Evolutionary conservation across 2,797 vertebrate species (phyloP).

Genomic region (Pseudochirops cupreus): DNA sequence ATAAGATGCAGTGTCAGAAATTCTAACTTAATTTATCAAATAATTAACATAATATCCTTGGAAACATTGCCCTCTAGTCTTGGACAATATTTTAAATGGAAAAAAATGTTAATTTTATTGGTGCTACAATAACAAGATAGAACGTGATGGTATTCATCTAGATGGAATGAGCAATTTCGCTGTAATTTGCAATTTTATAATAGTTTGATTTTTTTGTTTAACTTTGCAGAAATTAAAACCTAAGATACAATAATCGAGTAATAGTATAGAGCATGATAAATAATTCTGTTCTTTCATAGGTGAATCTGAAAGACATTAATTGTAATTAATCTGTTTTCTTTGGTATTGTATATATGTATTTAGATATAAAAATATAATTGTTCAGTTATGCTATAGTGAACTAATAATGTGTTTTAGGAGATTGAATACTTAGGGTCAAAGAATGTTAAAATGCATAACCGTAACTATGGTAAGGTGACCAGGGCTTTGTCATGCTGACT

Average conservation of each 20-base stretch:
- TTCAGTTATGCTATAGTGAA: background rate
- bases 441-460: background rate
- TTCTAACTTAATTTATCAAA: constrained; percentile 61
- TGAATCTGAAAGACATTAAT: background rate
- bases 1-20: constrained; percentile 31
- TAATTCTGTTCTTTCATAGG: background rate
- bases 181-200: constrained; percentile 25
- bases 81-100: constrained; percentile 29
- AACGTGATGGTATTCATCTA: constrained; percentile 53
- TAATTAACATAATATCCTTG: constrained; percentile 53
- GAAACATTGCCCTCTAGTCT: constrained; percentile 49
- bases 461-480: background rate
- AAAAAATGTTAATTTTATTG: constrained; percentile 60
- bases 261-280: constrained; percentile 9
- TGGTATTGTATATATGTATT: constrained; percentile 24
- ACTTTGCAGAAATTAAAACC: constrained; percentile 44
- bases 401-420: constrained; percentile 29
- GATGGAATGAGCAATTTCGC: constrained; percentile 46
- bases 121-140: constrained; percentile 43
- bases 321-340: constrained; percentile 21
- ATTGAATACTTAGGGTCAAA: constrained; percentile 13
- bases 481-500: background rate
- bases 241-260: constrained; percentile 25
- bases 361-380: constrained; percentile 50
- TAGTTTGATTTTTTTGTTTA: constrained; percentile 48